Evolutionary conservation across 37 sponge, comb jelly and placozoan genomes (phyloP).

Genomic region (Haliclona indistincta): DNA sequence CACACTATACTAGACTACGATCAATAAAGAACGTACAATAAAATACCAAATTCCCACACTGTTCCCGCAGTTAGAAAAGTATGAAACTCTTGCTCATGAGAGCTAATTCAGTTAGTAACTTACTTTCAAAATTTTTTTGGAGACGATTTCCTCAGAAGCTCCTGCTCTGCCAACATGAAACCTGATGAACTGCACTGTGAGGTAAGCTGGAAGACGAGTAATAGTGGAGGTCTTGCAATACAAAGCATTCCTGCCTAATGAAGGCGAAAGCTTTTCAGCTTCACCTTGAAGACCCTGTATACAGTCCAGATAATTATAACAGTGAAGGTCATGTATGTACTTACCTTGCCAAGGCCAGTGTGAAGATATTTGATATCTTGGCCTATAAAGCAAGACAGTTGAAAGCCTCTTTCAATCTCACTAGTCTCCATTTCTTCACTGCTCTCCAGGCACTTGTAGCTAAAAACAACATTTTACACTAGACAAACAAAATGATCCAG

Average conservation of each 20-base stretch:
- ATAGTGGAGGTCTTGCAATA: slow-evolving; percentile 87
- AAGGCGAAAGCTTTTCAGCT: slow-evolving; percentile 81
- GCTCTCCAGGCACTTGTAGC: slow-evolving; percentile 78
- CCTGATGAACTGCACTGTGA: slow-evolving; percentile 89
- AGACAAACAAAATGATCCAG: background rate
- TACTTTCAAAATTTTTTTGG: slow-evolving; percentile 86
- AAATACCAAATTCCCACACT: no score
- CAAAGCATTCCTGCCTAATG: slow-evolving; percentile 79
- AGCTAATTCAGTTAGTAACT: no score
- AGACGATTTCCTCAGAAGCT: slow-evolving; percentile 62
- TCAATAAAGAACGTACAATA: no score
- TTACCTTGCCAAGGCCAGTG: slow-evolving; percentile 75
- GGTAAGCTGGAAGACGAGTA: slow-evolving; percentile 87
- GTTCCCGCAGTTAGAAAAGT: no score
- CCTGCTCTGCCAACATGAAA: slow-evolving; percentile 86
- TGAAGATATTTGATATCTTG: slow-evolving; percentile 90
- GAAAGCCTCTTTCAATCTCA: slow-evolving; percentile 70
- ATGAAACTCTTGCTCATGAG: no score
- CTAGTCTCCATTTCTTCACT: slow-evolving; percentile 66
- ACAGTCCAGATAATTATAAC: background rate
- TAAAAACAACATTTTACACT: background rate
- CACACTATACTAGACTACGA: no score
- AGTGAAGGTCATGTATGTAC: background rate
- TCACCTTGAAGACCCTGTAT: slow-evolving; percentile 79
- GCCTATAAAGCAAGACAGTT: slow-evolving; percentile 87